These are phyloP conservation scores for Phortica variegata DNA, from an alignment of 1,140 invertebrate genomes.

Conservation along the genomic window DNA sequence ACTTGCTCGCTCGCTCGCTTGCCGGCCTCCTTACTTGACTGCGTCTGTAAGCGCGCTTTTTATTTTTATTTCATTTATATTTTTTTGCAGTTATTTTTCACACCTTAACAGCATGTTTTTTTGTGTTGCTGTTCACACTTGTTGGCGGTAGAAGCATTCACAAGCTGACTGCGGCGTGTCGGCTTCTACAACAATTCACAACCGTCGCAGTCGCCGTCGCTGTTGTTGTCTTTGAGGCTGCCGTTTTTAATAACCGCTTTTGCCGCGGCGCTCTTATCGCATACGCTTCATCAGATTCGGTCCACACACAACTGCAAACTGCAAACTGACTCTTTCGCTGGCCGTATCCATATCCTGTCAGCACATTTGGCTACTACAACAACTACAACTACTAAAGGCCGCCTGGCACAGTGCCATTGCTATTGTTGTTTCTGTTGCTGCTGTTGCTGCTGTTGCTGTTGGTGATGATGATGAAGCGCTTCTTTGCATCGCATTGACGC, in stretches of 20 bases:
- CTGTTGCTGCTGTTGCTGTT: too few relatives aligned
- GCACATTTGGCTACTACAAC: constrained; percentile 29
- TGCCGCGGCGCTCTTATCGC: constrained; percentile 27
- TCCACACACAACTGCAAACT: background rate
- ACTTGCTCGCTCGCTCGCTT: constrained; percentile 1
- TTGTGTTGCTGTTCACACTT: constrained; percentile 42
- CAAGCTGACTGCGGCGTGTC: constrained; percentile 27
- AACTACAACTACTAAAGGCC: too few relatives aligned
- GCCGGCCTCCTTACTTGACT: background rate
- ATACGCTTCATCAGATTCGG: constrained; percentile 26
- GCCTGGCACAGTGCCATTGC: background rate
- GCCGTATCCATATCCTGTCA: constrained; percentile 10
- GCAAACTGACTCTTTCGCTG: background rate
- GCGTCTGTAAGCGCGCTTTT: background rate
- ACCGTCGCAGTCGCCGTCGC: too few relatives aligned
- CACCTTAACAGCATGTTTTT: constrained; percentile 51
- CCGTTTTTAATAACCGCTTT: constrained; percentile 47
- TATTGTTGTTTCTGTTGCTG: too few relatives aligned
- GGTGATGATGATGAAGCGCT: constrained; percentile 2
- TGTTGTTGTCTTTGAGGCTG: constrained; percentile 13
- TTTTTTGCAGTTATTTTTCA: constrained; percentile 51
- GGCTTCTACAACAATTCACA: constrained; percentile 33
- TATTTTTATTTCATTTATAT: constrained; percentile 5
- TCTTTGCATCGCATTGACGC: constrained; percentile 15
- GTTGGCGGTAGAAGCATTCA: background rate